Evolutionary conservation across 2,113 vertebrate species (phyloP).

Genomic region (Lepisosteus osseus): DNA sequence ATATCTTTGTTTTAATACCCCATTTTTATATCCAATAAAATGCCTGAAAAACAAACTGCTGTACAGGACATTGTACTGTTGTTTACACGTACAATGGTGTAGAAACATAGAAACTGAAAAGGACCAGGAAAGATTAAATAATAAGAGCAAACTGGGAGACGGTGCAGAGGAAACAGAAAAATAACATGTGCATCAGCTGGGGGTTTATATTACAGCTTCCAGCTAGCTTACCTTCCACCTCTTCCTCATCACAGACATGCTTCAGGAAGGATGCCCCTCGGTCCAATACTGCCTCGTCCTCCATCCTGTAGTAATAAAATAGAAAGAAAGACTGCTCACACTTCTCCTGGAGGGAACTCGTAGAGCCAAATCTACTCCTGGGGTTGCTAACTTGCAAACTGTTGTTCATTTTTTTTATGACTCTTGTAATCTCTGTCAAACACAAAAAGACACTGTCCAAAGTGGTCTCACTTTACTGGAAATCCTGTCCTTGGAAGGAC

Average conservation of each 20-base stretch:
- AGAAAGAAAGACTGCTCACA: constrained; percentile 97
- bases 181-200: too few species aligned
- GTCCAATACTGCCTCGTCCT: constrained; percentile 97
- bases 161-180: neutral
- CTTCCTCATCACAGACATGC: constrained; percentile 91
- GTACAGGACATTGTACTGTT: too few species aligned
- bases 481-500: constrained; percentile 58
- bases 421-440: constrained; percentile 52
- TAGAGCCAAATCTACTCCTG: constrained; percentile 69
- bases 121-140: constrained; percentile 5
- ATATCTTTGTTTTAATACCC: too few species aligned
- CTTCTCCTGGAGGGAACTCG: constrained; percentile 82
- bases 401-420: constrained; percentile 61
- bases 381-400: constrained; percentile 78
- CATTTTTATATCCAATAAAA: too few species aligned
- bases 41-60: too few species aligned
- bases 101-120: neutral
- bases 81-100: neutral
- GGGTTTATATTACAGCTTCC: too few species aligned
- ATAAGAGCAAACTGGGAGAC: neutral
- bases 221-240: constrained; percentile 86
- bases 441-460: constrained; percentile 42
- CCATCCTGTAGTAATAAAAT: constrained; percentile 98
- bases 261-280: constrained; percentile 93
- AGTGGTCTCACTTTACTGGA: constrained; percentile 42